Percentiles rank a stretch among this genome's conserved stretches.
Conservation (phyloP, 2,113 vertebrate genomes). For the Trematocara variabile region DNA sequence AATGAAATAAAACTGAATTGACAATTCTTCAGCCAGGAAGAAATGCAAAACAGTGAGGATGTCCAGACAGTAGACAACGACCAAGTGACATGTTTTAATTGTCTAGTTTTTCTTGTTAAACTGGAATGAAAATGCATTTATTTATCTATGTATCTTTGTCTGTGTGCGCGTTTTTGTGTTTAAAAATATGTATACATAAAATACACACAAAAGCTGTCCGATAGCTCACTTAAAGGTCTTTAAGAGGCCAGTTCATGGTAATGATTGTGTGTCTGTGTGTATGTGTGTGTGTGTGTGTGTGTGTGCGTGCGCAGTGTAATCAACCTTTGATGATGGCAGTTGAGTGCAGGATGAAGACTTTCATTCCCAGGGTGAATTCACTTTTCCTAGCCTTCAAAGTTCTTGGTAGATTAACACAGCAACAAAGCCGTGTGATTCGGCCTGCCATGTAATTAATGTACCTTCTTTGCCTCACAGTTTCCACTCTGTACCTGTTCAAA, state of each 20-base stretch:
- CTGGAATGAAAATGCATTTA: neutral
- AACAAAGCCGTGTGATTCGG: conserved; percentile 50
- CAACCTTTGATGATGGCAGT: conserved; percentile 1
- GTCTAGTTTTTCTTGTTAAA: neutral
- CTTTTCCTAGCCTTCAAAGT: conserved; percentile 62
- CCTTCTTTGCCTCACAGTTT: conserved; percentile 47
- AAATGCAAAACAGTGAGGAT: neutral
- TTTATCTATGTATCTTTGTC: fast-evolving
- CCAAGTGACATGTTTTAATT: neutral
- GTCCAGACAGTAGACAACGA: neutral
- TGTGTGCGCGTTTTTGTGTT: fast-evolving
- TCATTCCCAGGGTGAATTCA: conserved; percentile 29
- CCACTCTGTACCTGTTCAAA: conserved; percentile 69
- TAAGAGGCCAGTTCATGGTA: neutral
- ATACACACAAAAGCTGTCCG: neutral
- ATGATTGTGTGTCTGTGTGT: neutral
- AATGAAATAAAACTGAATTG: neutral
- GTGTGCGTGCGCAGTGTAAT: neutral
- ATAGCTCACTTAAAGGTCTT: neutral
- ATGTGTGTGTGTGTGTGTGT: neutral
- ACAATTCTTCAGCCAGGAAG: neutral
- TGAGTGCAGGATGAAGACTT: neutral
- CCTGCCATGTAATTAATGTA: conserved; percentile 67
- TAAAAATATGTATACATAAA: neutral
- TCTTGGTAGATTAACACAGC: conserved; percentile 69